Base-by-base conservation (phyloP, 30 jellyfish, hydroid and myxozoan species). In the Morbakka virulenta region DNA sequence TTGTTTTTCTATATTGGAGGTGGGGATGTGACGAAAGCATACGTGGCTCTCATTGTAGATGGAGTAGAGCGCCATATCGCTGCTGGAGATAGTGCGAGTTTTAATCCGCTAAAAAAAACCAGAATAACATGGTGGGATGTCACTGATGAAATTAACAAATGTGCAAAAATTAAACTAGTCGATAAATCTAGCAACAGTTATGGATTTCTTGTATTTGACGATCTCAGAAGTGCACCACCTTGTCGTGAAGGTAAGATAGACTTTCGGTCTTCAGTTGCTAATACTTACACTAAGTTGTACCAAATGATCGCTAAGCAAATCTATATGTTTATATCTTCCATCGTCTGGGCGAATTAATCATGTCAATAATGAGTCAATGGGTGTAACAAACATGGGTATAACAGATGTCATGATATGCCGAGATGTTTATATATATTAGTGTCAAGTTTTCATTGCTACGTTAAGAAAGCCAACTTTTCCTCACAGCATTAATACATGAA, bases 111-210 rank as follows among this genome's bases (percentile, higher is more conserved):
- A 14, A 32, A 53, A 20, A 76, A 33, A 50, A 35, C 50, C 3
- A 67, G 50, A 9, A 51, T 62, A 23, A 64, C 52, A 66, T 78
- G 89, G 89, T 78, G 89, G 89, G 89, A 78, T 67, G 81, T 64
- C 21, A 63, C 66, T 11, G 74, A 17, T n/a, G 47, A 78, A 33
- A 29, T 31, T 36, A 32, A 51, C 52, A 78, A 49, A 30, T 78
- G 89, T 36, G 89, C 80, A 30, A 50, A 67, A 9, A 64, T 78
- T 22, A 78, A 48, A 52, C 1, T 78, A 26, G 22, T 35, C 33
- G 89, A 78, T 47, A 32, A n/a, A 30, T 64, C 79, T 4, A 1
- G 62, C n/a, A 28, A 62, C 2, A 20, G 2, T 29, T 78, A 81
- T 81, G 89, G 89, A 1, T 67, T 48, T 35, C 65, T 81, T 2